phyloP scores from a whole-genome alignment of 2,113 vertebrate genomes.

The Grammomys surdaster region DNA sequence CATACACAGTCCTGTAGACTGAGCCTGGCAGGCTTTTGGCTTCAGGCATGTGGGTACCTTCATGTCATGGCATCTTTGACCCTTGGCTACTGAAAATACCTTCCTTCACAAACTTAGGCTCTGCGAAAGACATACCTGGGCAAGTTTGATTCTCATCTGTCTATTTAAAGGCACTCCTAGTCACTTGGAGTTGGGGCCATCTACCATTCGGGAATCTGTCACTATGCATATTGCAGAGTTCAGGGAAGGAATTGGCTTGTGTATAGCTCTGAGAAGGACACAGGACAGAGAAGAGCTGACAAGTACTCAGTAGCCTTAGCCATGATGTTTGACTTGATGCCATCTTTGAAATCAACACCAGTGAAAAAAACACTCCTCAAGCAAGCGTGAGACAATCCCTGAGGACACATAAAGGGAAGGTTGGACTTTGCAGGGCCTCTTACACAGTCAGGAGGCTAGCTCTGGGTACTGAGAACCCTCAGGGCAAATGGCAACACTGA shows the following conservation, averaged over 20 bases:
- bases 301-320: not conserved
- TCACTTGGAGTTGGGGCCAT: not conserved
- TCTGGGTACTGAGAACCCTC: not conserved
- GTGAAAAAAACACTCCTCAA: not conserved
- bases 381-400: not conserved
- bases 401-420: accelerated
- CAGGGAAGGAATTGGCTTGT: not conserved
- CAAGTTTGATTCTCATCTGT: not conserved
- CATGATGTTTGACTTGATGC: not conserved
- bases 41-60: not conserved
- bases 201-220: constrained; percentile 13
- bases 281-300: not conserved
- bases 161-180: not conserved
- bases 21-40: not conserved
- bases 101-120: constrained; percentile 32
- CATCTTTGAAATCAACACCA: not conserved
- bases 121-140: constrained; percentile 2
- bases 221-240: not conserved
- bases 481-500: not conserved
- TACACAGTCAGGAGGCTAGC: not conserved
- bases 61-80: not conserved
- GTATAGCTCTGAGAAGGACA: not conserved
- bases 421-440: not conserved
- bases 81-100: not conserved
- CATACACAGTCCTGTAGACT: not conserved